phyloP scores from a whole-genome alignment of 2,888 invertebrate species.

The Drosophila austrosaltans region DNA sequence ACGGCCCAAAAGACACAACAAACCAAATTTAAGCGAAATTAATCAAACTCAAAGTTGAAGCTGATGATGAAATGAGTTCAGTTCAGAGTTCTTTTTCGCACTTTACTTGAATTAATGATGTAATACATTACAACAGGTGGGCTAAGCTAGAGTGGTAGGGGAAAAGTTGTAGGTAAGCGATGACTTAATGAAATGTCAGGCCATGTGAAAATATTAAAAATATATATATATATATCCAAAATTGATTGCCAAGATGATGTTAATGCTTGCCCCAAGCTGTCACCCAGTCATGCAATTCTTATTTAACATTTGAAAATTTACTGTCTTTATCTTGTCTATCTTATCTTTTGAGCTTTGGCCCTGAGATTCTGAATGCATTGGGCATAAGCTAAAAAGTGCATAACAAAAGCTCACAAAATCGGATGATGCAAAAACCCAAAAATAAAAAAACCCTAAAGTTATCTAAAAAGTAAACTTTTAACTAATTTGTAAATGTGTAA shows the following conservation, averaged over 20 bases:
- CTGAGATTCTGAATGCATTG: too few species aligned
- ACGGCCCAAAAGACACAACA: slow-evolving; percentile 3
- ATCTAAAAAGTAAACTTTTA: too few species aligned
- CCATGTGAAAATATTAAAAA: slow-evolving; percentile 25
- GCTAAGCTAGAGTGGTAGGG: slow-evolving; percentile 12
- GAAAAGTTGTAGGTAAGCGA: slow-evolving; percentile 29
- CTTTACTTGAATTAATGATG: slow-evolving; percentile 65
- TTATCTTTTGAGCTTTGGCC: not conserved
- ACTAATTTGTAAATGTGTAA: too few species aligned
- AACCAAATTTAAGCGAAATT: slow-evolving; percentile 42
- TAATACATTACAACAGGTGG: slow-evolving; percentile 54
- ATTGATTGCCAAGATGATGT: slow-evolving; percentile 31
- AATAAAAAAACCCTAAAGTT: too few species aligned
- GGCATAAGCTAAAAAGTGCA: too few species aligned
- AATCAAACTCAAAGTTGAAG: slow-evolving; percentile 38
- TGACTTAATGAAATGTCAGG: slow-evolving; percentile 21
- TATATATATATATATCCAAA: slow-evolving; percentile 32
- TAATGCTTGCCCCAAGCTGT: not conserved
- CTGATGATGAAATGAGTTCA: slow-evolving; percentile 65
- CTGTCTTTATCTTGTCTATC: not conserved
- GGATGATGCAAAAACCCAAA: too few species aligned
- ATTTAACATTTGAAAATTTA: not conserved
- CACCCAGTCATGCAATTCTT: not conserved
- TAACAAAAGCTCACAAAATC: too few species aligned
- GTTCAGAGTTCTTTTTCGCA: slow-evolving; percentile 26